A percentile compares a stretch with the other conserved stretches of the same genome.
phyloP scores from a whole-genome alignment of 2,888 invertebrate species.

The Epistrophe eligans region DNA sequence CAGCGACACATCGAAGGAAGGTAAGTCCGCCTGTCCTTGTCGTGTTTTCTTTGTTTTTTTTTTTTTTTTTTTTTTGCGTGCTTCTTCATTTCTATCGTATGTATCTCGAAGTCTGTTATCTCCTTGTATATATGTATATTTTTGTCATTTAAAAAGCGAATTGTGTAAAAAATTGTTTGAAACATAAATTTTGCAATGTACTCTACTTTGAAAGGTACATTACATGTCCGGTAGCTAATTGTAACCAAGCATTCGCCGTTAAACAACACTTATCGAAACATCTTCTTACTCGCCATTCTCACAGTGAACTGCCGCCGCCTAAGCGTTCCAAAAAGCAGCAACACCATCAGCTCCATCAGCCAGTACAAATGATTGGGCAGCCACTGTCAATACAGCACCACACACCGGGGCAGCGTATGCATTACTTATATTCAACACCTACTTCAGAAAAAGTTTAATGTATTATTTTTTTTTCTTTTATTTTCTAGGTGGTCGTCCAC shows the following conservation, averaged over 20 bases:
- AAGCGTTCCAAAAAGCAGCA: conserved; percentile 83
- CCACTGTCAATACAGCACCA: conserved; percentile 83
- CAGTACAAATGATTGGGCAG: conserved; percentile 83
- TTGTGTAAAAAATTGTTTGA: conserved; percentile 71
- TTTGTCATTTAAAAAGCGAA: conserved; percentile 49
- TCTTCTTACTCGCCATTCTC: conserved; percentile 83
- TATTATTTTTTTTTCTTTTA: conserved; percentile 16
- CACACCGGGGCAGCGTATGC: conserved; percentile 82
- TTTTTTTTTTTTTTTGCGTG: conserved; percentile 11
- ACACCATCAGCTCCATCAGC: conserved; percentile 79
- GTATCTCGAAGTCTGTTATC: conserved; percentile 25
- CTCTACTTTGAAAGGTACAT: conserved; percentile 80
- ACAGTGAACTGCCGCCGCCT: conserved; percentile 83
- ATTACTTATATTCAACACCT: conserved; percentile 8
- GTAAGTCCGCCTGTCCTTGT: conserved; percentile 69
- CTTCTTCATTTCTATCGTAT: conserved; percentile 22
- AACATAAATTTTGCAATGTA: conserved; percentile 76
- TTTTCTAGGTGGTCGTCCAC: conserved; percentile 82
- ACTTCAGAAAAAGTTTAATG: neutral
- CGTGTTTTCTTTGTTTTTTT: neutral
- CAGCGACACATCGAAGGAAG: conserved; percentile 84
- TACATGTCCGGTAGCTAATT: conserved; percentile 83
- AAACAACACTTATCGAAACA: conserved; percentile 84
- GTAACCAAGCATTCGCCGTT: conserved; percentile 83
- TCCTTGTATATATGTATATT: conserved; percentile 28